Base-by-base conservation (phyloP, 2,113 vertebrate species). In the Gobio gobio region DNA sequence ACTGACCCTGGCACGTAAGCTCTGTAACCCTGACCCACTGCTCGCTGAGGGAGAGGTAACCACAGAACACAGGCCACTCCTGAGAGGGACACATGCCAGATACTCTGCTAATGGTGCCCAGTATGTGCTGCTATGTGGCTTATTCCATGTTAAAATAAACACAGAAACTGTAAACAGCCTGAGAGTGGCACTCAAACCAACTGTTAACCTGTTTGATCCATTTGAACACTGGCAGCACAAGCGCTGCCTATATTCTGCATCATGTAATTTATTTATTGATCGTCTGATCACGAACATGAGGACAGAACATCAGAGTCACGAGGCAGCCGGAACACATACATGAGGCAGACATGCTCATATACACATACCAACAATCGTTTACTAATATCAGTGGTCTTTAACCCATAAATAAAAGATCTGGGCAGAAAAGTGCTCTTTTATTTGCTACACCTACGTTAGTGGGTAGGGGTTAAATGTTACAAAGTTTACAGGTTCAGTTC, bases 251-350 rank as follows among this genome's bases (percentile, higher is more conserved):
- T 87, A 87, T 78, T 87, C 89, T 87, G 85, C 78, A 49, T 83
- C 54, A 83, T 77, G 16, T 33, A 54, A 78, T 83, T 78, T 73
- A 59, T 88, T 74, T 49, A 93, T 93, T 2, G 92, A 93, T 88
- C 85, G 82, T 82, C 79, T 90, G 79, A 87, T 90, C 86, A 85
- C 18, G 5, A 85, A 84, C 79, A 86, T 90, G 83, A 90, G 87
- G 86, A 87, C 91, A 91, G 85, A 80, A 77, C 87, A 85, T 92
- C 83, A 85, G 88, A 87, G 87, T 79, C 89, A 90, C 86, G 89
- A 64, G 47, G 40, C 78, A 83, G 49, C 70, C 54, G 26, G 54
- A 43, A 24, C 61, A 51, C 33, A 58, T 36, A n/a, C 43, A 77
- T 56, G 75, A 59, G 56, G 63, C 18, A 49, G 16, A 78, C 64